A percentile compares a stretch with the other conserved stretches of the same genome.
These are phyloP conservation scores for Elmis aenea DNA, from an alignment of 2,888 invertebrate species.

Conservation along the genomic window DNA sequence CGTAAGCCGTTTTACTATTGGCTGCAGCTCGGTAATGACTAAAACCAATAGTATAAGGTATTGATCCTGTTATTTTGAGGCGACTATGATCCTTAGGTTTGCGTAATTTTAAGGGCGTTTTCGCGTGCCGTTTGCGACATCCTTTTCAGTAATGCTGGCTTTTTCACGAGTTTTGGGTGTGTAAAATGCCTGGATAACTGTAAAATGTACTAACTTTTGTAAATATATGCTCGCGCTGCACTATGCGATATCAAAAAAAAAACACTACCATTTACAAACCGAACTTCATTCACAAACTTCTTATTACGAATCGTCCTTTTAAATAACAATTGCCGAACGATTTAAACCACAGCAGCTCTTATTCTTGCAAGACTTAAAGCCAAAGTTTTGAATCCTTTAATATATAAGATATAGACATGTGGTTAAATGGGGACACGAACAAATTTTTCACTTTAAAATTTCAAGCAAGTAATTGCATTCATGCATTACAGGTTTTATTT, in stretches of 20 bases:
- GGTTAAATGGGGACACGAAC: no score
- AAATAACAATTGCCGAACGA: no score
- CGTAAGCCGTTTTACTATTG: conserved; percentile 28
- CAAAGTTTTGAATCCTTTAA: no score
- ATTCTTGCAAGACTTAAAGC: no score
- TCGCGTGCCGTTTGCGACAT: conserved; percentile 8
- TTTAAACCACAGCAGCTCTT: no score
- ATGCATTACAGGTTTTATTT: no score
- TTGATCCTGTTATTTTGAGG: conserved; percentile 26
- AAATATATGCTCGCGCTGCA: conserved; percentile 18
- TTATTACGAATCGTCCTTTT: no score
- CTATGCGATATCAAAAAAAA: conserved; percentile 8
- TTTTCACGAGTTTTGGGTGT: conserved; percentile 16
- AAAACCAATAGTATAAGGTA: conserved; percentile 31
- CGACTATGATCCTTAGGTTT: conserved; percentile 8
- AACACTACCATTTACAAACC: no score
- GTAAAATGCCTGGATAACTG: conserved; percentile 20
- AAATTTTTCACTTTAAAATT: no score
- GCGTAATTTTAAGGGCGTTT: conserved; percentile 8
- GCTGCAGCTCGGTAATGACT: conserved; percentile 27
- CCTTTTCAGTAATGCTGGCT: conserved; percentile 16
- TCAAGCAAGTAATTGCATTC: no score
- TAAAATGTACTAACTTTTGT: conserved; percentile 23
- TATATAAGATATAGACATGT: no score
- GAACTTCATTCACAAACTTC: no score